phyloP scores from a whole-genome alignment of 2,113 vertebrate species.

The Forbesichthys agassizii region DNA sequence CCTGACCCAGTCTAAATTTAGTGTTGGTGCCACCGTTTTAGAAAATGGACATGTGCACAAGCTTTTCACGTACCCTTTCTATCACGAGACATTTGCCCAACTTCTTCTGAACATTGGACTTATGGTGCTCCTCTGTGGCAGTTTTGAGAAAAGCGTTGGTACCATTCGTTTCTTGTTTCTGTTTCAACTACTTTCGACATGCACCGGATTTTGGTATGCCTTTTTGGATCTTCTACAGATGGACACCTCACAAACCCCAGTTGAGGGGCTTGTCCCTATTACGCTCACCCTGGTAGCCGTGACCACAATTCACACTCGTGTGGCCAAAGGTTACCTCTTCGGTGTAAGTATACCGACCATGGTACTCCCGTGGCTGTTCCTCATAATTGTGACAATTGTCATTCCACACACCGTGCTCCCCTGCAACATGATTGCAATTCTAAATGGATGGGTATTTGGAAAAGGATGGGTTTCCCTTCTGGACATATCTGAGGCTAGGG shows the following conservation, averaged over 20 bases:
- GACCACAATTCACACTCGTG: constrained; percentile 61
- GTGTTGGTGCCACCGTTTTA: constrained; percentile 55
- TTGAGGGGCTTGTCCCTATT: constrained; percentile 54
- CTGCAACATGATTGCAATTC: constrained; percentile 53
- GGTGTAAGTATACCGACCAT: constrained; percentile 64
- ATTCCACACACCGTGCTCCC: constrained; percentile 55
- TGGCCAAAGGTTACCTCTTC: constrained; percentile 61
- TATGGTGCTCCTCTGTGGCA: constrained; percentile 50
- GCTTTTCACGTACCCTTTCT: constrained; percentile 46
- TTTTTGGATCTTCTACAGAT: constrained; percentile 52
- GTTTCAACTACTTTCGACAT: constrained; percentile 52
- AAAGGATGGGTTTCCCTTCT: constrained; percentile 56
- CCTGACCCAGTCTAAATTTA: constrained; percentile 26
- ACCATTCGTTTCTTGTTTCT: constrained; percentile 61
- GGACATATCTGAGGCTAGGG: constrained; percentile 56
- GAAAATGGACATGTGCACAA: constrained; percentile 49
- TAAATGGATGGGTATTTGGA: constrained; percentile 59
- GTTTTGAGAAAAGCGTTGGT: constrained; percentile 63
- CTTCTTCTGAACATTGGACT: constrained; percentile 50
- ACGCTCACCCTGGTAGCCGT: constrained; percentile 60
- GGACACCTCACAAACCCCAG: not conserved
- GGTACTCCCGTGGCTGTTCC: constrained; percentile 64
- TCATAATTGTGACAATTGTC: constrained; percentile 46
- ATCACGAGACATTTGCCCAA: constrained; percentile 46
- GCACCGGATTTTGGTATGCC: constrained; percentile 57